Evolutionary conservation across 2,797 vertebrate species (phyloP), one percentile per base, ranked within the genome.

Genomic region (Sebastes hubbsi): DNA sequence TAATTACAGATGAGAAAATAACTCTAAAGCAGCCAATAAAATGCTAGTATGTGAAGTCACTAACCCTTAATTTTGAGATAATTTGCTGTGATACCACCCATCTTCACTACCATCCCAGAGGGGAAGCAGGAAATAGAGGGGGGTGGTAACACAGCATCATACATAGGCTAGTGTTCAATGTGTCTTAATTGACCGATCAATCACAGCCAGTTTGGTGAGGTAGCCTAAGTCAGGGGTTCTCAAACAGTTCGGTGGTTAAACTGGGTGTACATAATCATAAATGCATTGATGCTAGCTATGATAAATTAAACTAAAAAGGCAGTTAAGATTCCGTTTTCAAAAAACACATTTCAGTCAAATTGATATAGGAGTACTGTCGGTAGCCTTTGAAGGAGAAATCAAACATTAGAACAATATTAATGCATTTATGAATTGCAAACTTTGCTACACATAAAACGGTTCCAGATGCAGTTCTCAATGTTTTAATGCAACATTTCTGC

Each of bases 41-140:
- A 30, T 36, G 2, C 2, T 4, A 13, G 34, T 63, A 58, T 29
- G 27, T 54, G 2, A 9, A n/a, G 29, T 54, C 3, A 69, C 66
- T 3, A 49, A 87, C 88, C 72, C 29, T 85, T 89, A 30, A 92
- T 22, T 67, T 78, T 72, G 56, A 91, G 27, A 2, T 68, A 4
- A 29, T 77, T 77, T 42, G 49, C 49, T 59, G 69, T 9, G 8
- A 75, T 11, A 1, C 69, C 74, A 80, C 8, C 46, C 18, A 49
- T 49, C 46, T 49, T 49, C 46, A 18, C 1, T 16, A 49, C 46
- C 46, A 49, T 49, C 46, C 0, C 46, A 49, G 18, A 42, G 38
- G 38, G 38, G 38, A 42, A 42, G 38, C 38, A 42, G 13, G 13
- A 6, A 42, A 42, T 2, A 42, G 46, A 49, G 16, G 46, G 7